Conservation (phyloP, 1,140 invertebrate genomes). For the Copidosoma floridanum region DNA sequence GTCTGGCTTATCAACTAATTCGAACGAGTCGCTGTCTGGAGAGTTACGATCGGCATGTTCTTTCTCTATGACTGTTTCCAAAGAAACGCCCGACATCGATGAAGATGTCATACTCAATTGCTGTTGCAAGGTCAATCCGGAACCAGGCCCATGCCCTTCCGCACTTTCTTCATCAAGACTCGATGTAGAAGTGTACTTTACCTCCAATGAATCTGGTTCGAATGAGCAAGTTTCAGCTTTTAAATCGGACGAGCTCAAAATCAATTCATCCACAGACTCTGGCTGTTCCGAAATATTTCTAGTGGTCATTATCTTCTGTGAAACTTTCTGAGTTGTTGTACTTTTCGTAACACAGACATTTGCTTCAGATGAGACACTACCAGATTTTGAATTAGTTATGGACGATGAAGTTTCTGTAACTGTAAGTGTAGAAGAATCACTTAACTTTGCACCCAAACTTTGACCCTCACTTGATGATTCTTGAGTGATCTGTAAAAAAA, state of each 20-base stretch:
- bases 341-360: too few relatives aligned
- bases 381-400: background rate
- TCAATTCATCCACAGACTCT: background rate
- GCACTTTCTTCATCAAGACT: slow-evolving; percentile 18
- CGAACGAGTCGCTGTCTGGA: slow-evolving; percentile 85
- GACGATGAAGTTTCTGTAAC: background rate
- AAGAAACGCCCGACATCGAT: slow-evolving; percentile 50
- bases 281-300: background rate
- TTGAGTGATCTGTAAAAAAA: slow-evolving; percentile 14
- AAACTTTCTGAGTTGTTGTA: too few relatives aligned
- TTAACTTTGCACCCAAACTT: background rate
- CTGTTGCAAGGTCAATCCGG: slow-evolving; percentile 39
- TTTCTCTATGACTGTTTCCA: slow-evolving; percentile 56
- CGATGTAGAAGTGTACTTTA: slow-evolving; percentile 17
- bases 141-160: slow-evolving; percentile 21
- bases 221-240: slow-evolving; percentile 10
- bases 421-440: background rate
- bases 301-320: too few relatives aligned
- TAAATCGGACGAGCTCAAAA: background rate
- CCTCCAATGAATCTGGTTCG: slow-evolving; percentile 32
- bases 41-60: slow-evolving; percentile 63
- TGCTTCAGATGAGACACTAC: too few relatives aligned
- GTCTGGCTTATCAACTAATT: slow-evolving; percentile 81
- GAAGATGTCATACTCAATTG: slow-evolving; percentile 53
- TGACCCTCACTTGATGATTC: background rate